Evolutionary conservation across 92 coral and sea anemone genomes (phyloP), one percentile per base, ranked within the genome.

Genomic region (Actinostola sp.): DNA sequence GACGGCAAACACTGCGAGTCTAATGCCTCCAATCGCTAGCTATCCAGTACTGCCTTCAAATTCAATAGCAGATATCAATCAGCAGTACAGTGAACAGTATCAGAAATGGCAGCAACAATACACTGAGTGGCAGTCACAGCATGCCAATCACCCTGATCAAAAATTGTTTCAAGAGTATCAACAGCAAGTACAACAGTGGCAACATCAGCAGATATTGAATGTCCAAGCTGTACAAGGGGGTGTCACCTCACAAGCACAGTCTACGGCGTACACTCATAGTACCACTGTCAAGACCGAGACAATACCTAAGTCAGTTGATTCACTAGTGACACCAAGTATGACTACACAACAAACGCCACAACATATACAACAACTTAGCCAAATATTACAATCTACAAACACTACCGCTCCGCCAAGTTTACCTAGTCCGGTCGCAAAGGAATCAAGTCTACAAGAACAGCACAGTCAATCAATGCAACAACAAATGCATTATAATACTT

Each of bases 61-160:
- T n/a, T n/a, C n/a, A 28, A 53, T 87, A 12, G 16, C 49, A 1
- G 91, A 84, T 23, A 86, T 81, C 9, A 88, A 87, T 64, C 82
- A 78, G 70, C 70, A 87, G 67, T 93, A 91, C 29, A 83, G 78
- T 60, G 86, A 90, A 67, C 89, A 90, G 75, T 84, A 78, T 25
- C 71, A 82, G 39, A 77, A 90, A 72, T 93, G 98, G 98, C 92
- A 93, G 64, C 83, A 88, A 67, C 92, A 93, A 70, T 93, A 90
- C 72, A 83, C 75, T 11, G 85, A 93, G 70, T 93, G 98, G 98
- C 88, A 88, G 43, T 89, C 90, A 15, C 91, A 90, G 46, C 96
- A 91, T 39, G 93, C 93, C 50, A 86, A 88, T 45, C 98, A 93
- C 48, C 98, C 98, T 0, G 97, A 93, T 80, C 96, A 93, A 80